Percentiles rank a stretch among this genome's conserved stretches.
Conservation (phyloP, 2,113 vertebrate species). For the Aptenodytes patagonicus region DNA sequence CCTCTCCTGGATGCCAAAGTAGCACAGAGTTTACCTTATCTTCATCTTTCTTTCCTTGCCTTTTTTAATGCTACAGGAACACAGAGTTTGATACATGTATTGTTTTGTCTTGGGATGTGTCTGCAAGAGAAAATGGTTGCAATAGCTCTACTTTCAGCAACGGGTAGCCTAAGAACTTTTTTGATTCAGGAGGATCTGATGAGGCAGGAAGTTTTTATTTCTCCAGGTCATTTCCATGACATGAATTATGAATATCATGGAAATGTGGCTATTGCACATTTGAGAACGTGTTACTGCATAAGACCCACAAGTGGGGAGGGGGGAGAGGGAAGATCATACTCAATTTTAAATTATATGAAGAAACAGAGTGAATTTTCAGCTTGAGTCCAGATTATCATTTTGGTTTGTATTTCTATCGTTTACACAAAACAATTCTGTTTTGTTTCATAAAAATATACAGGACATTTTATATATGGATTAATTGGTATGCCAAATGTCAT, state of each 20-base stretch:
- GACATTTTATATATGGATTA: background rate
- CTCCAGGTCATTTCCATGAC: background rate
- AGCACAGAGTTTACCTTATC: background rate
- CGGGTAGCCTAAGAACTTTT: background rate
- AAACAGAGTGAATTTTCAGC: background rate
- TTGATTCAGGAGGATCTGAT: background rate
- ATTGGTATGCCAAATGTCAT: background rate
- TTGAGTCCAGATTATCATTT: background rate
- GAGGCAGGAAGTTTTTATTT: conserved; percentile 31
- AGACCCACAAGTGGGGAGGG: background rate
- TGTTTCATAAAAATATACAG: background rate
- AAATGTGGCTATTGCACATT: background rate
- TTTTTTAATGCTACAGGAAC: background rate
- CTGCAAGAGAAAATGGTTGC: conserved; percentile 35
- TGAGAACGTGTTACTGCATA: background rate
- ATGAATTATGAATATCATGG: background rate
- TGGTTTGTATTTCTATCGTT: background rate
- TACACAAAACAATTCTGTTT: background rate
- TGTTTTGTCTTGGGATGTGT: conserved; percentile 40
- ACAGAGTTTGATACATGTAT: background rate
- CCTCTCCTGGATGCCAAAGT: background rate
- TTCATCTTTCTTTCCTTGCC: background rate
- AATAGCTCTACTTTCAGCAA: conserved; percentile 33
- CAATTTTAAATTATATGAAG: background rate
- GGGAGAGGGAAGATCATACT: background rate